Conservation (phyloP, 1,140 invertebrate genomes). For the Oscheius sp. region DNA sequence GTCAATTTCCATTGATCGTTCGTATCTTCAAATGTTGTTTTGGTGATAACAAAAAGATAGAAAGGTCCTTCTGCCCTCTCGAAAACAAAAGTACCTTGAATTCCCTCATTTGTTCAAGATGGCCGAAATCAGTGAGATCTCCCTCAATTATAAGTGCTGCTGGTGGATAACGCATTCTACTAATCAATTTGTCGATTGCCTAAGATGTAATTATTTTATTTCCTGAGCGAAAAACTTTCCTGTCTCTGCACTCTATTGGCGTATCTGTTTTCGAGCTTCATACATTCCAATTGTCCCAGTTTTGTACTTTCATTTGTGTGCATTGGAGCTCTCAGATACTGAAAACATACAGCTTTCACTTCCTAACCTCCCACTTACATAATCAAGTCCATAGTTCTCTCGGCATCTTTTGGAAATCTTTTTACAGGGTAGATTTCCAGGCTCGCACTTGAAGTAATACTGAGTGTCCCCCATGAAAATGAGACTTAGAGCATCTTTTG, state of each 20-base stretch:
- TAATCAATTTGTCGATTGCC: slow-evolving; percentile 40
- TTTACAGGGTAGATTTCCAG: slow-evolving; percentile 47
- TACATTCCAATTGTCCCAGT: not conserved
- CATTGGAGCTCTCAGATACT: slow-evolving; percentile 12
- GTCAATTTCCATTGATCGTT: too few relatives aligned
- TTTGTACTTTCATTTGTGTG: slow-evolving; percentile 24
- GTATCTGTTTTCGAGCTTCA: slow-evolving; percentile 47
- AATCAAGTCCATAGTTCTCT: slow-evolving; percentile 35
- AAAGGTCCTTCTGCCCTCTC: not conserved
- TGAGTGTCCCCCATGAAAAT: slow-evolving; percentile 55
- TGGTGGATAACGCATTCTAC: slow-evolving; percentile 45
- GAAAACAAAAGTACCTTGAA: slow-evolving; percentile 42
- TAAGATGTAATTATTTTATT: not conserved
- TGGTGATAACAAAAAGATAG: not conserved
- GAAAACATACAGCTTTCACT: slow-evolving; percentile 12
- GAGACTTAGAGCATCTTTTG: slow-evolving; percentile 39
- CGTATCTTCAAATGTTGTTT: too few relatives aligned
- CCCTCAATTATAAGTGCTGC: slow-evolving; percentile 51
- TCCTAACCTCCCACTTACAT: slow-evolving; percentile 27
- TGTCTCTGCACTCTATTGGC: slow-evolving; percentile 54
- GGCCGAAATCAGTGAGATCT: slow-evolving; percentile 56
- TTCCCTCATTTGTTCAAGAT: slow-evolving; percentile 45
- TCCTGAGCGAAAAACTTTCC: slow-evolving; percentile 24
- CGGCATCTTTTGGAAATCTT: slow-evolving; percentile 42
- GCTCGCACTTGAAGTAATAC: slow-evolving; percentile 56